Evolutionary conservation across 2,888 invertebrate genomes (phyloP), one percentile per base, ranked within the genome.

Genomic region (Cactoblastis cactorum): DNA sequence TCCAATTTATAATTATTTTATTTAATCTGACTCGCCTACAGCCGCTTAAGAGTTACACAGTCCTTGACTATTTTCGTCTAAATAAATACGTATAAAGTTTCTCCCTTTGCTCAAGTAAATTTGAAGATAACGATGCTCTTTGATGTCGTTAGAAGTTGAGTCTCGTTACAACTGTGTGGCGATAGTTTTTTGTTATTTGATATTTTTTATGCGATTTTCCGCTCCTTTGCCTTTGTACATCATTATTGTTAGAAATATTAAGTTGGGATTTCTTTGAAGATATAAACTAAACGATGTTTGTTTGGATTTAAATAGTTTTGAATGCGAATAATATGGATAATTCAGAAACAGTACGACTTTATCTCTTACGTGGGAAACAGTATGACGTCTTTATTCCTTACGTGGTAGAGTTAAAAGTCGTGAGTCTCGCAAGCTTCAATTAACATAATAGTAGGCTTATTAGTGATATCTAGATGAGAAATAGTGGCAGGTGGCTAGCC

Each of bases 101-200:
- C 58, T 37, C 45, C 53, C 50, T 53, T 53, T 56, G 59, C 64
- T 68, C 64, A 64, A 67, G 67, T 58, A 56, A 66, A 69, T 59
- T 65, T 67, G 60, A 65, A 68, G 65, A 73, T 73, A 74, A 74
- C 71, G 70, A 72, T 55, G 62, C 59, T 65, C 67, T 74, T 74
- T 74, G 64, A 67, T 58, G 71, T 70, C 65, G 68, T 74, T 68
- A 72, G 65, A 66, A 68, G 61, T 70, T 71, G 61, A 49, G 54
- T 57, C 66, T 74, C 64, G 74, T 74, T 74, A 74, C 59, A 57
- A 62, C 32, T 19, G 57, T 65, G 70, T 56, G 61, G 65, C 58
- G 65, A 69, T 66, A 67, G 56, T 49, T 49, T 52, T 33, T 34
- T 15, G 43, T 47, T 19, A 38, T 48, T 48, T 48, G 37, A 48